A percentile compares a stretch with the other conserved stretches of the same genome.
These are phyloP conservation scores for Pseudochromis fuscus DNA, from an alignment of 2,797 vertebrate genomes.

Conservation along the genomic window DNA sequence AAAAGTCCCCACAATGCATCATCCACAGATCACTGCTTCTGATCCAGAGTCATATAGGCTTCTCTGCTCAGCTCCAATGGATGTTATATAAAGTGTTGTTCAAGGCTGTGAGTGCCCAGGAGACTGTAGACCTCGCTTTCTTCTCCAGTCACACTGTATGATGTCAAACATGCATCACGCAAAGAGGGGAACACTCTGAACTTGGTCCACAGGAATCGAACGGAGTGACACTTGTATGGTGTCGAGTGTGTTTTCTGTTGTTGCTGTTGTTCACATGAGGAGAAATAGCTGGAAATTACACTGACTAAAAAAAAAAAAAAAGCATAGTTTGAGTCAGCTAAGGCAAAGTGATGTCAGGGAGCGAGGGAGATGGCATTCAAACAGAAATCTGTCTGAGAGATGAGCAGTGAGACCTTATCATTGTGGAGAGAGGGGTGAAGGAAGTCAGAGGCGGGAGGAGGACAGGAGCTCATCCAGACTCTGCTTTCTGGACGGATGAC, in stretches of 20 bases:
- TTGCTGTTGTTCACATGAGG: neutral
- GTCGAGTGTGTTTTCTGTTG: neutral
- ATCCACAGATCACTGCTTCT: slow-evolving; percentile 61
- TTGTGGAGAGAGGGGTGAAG: neutral
- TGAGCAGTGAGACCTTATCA: slow-evolving; percentile 5
- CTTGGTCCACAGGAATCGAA: neutral
- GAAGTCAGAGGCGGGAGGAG: slow-evolving; percentile 23
- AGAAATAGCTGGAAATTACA: neutral
- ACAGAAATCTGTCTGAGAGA: slow-evolving; percentile 7
- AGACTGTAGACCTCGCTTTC: slow-evolving; percentile 24
- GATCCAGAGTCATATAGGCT: slow-evolving; percentile 32
- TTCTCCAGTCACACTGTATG: slow-evolving; percentile 28
- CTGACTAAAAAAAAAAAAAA: too few species aligned
- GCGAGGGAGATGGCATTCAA: slow-evolving; percentile 15
- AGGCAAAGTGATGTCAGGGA: neutral
- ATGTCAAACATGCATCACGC: slow-evolving; percentile 34
- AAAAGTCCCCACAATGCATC: slow-evolving; percentile 42
- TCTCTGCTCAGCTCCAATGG: slow-evolving; percentile 33
- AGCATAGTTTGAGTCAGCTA: neutral
- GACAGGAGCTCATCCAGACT: slow-evolving; percentile 13
- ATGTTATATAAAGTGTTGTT: slow-evolving; percentile 59
- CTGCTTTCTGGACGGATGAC: slow-evolving; percentile 36
- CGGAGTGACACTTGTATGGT: neutral
- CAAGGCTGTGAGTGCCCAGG: slow-evolving; percentile 23
- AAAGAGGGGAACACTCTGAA: neutral